phyloP scores from a whole-genome alignment of 2,888 invertebrate species.

The Dinocampus coccinellae region DNA sequence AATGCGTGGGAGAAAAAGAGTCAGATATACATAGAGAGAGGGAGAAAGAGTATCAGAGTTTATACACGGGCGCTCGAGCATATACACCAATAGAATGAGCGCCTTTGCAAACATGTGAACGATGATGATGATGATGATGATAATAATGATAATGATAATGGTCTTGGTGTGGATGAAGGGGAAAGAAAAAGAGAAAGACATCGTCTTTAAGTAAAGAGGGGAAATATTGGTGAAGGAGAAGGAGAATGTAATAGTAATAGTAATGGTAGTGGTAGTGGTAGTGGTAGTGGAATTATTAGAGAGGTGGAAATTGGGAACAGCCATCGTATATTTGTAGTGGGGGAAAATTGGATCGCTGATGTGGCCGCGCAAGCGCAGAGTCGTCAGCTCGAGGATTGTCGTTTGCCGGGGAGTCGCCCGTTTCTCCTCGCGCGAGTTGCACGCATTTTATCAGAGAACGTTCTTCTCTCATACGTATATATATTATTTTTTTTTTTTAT shows the following conservation, averaged over 20 bases:
- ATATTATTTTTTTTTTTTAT: not conserved
- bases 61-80: not conserved
- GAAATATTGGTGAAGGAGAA: conserved; percentile 16
- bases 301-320: conserved; percentile 28
- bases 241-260: conserved; percentile 13
- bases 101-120: conserved; percentile 1
- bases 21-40: conserved; percentile 18
- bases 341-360: conserved; percentile 24
- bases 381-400: conserved; percentile 47
- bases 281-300: conserved; percentile 21
- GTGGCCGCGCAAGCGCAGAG: conserved; percentile 59
- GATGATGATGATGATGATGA: conserved; percentile 24
- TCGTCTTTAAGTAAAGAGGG: conserved; percentile 9
- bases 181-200: conserved; percentile 27
- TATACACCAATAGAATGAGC: not conserved
- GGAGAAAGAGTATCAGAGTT: conserved; percentile 14
- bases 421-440: conserved; percentile 67
- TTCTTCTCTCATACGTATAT: not conserved
- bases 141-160: conserved; percentile 25
- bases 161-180: not conserved
- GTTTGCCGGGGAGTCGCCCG: conserved; percentile 64
- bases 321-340: conserved; percentile 24
- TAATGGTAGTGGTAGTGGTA: conserved; percentile 21
- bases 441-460: conserved; percentile 54
- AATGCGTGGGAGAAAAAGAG: conserved; percentile 32